Evolutionary conservation across 2,797 vertebrate genomes (phyloP).

Genomic region (Neosalanx taihuensis): DNA sequence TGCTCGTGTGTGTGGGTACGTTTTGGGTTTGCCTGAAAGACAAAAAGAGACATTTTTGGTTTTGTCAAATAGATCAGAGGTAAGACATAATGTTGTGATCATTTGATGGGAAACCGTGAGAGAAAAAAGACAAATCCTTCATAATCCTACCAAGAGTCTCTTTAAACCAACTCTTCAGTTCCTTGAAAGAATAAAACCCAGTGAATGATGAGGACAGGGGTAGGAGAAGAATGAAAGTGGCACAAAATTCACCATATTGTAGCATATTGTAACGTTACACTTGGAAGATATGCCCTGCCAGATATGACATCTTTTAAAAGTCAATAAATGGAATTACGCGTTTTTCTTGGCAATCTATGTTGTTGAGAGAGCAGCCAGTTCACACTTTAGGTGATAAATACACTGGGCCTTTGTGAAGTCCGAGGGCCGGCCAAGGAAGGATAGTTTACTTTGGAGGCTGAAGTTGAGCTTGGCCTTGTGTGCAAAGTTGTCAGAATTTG

Average conservation of each 20-base stretch:
- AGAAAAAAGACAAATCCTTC: too few relatives aligned
- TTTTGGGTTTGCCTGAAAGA: not conserved
- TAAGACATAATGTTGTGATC: too few relatives aligned
- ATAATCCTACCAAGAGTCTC: not conserved
- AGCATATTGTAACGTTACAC: slow-evolving; percentile 51
- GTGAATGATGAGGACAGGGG: slow-evolving; percentile 31
- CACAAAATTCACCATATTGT: slow-evolving; percentile 48
- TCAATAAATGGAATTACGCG: slow-evolving; percentile 72
- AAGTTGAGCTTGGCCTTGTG: slow-evolving; percentile 68
- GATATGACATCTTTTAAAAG: slow-evolving; percentile 72
- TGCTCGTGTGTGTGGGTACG: slow-evolving; percentile 1
- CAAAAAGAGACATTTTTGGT: too few relatives aligned
- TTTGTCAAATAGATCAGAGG: too few relatives aligned
- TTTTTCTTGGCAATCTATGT: slow-evolving; percentile 68
- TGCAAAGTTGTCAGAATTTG: slow-evolving; percentile 75
- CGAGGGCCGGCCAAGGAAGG: slow-evolving; percentile 48
- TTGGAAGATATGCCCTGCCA: slow-evolving; percentile 55
- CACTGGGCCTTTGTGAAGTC: slow-evolving; percentile 72
- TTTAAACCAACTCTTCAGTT: slow-evolving; percentile 10
- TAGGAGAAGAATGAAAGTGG: slow-evolving; percentile 36
- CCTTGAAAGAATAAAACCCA: slow-evolving; percentile 56
- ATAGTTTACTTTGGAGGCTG: slow-evolving; percentile 72
- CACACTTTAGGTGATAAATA: slow-evolving; percentile 79
- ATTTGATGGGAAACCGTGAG: too few relatives aligned
- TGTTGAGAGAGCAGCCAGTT: slow-evolving; percentile 71